Evolutionary conservation across 2,888 invertebrate species (phyloP), one percentile per base, ranked within the genome.

Genomic region (Aphelenchoides bicaudatus): DNA sequence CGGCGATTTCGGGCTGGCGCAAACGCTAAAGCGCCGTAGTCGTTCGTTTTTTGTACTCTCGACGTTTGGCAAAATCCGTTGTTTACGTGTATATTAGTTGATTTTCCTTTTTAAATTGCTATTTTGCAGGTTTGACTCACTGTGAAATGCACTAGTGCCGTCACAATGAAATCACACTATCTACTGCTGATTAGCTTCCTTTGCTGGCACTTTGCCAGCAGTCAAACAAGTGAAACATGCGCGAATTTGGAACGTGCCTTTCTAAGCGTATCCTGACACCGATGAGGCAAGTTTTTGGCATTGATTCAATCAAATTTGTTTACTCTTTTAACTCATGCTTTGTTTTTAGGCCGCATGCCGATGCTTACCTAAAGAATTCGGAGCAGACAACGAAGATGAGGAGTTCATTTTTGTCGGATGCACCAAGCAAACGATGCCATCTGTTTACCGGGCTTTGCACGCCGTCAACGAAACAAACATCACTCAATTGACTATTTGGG

Each of bases 381-480:
- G 56, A 19, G 46, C 5, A 29, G 56, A 29, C 16, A 23, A 57
- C 4, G n/a, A 5, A 6, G 31, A 30, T 10, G 56, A 59, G 19
- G 56, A 57, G 21, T 53, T 19, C 46, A 29, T 70, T 29, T 67
- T 66, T 61, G 60, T 67, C 38, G 68, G 68, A 10, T 75, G 75
- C 59, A 68, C 71, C 38, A 60, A 63, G 4, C 66, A 65, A 5
- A 56, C 63, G 1, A 60, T 72, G 56, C 66, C 67, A 10, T 38
- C 66, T 1, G 49, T 76, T 13, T 63, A 62, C 63, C 60, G 59
- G 6, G 61, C 71, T 16, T 59, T 75, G 23, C 47, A 52, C 27
- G 50, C 65, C 1, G 55, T 77, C 31, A 75, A 74, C 56, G 65
- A 65, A n/a, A 61, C 67, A 13, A 71, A 19, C 30, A 34, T 76